These are phyloP conservation scores for Brachyhypopomus occidentalis DNA, from an alignment of 2,113 vertebrate species.

Conservation along the genomic window DNA sequence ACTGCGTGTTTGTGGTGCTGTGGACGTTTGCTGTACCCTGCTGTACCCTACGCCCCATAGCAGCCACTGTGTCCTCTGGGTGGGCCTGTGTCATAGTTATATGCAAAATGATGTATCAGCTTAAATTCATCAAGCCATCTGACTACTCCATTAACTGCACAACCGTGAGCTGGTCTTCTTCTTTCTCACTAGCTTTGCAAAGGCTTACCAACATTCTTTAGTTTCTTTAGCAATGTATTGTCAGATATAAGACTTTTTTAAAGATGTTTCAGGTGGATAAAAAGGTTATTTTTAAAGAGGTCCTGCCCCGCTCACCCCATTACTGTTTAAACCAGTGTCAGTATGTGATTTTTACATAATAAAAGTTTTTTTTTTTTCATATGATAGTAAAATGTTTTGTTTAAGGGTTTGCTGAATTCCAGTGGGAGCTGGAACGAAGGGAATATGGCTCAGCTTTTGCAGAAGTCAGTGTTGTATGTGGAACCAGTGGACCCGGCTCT, in stretches of 20 bases:
- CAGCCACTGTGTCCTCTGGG: slow-evolving; percentile 71
- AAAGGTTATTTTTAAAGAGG: too few species aligned
- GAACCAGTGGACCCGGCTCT: slow-evolving; percentile 64
- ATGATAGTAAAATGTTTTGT: neutral
- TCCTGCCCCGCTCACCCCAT: too few species aligned
- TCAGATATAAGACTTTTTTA: neutral
- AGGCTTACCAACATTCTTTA: neutral
- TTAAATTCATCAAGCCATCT: slow-evolving; percentile 74
- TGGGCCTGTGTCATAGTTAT: slow-evolving; percentile 79
- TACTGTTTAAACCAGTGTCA: too few species aligned
- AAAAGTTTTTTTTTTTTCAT: neutral
- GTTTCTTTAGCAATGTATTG: neutral
- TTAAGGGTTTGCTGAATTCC: slow-evolving; percentile 61
- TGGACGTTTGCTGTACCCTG: slow-evolving; percentile 76
- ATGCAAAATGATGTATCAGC: slow-evolving; percentile 81
- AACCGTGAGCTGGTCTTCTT: slow-evolving; percentile 64
- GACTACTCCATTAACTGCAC: slow-evolving; percentile 78
- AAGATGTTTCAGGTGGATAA: neutral
- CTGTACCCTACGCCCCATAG: slow-evolving; percentile 64
- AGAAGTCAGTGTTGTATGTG: slow-evolving; percentile 58
- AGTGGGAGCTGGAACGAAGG: slow-evolving; percentile 60
- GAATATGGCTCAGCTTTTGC: slow-evolving; percentile 69
- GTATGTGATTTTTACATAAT: neutral
- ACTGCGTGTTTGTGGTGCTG: slow-evolving; percentile 71
- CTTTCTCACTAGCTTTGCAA: neutral